Evolutionary conservation across 2,797 vertebrate genomes (phyloP), one percentile per base, ranked within the genome.

Genomic region (Arrhamphus sclerolepis): DNA sequence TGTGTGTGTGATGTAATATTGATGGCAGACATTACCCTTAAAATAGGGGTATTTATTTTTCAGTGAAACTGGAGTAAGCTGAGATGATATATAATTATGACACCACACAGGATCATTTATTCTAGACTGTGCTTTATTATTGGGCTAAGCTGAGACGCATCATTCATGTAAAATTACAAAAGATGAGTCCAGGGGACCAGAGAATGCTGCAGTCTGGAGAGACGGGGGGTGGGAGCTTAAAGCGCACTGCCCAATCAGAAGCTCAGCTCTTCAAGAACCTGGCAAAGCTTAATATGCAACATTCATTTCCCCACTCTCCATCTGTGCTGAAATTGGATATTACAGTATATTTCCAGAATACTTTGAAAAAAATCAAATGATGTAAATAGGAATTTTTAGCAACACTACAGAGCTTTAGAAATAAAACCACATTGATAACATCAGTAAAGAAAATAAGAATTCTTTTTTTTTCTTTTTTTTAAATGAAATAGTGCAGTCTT

Each of bases 61-160:
- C 9, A 19, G 16, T 17, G 22, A 53, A 31, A 29, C 17, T 44
- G 16, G n/a, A 19, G 20, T 38, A 40, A 38, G 38, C 40, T 19
- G 20, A 66, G 21, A 0, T 44, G 24, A 24, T 54, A 13, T 43
- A 58, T 40, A 89, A 86, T 65, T 46, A 90, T 24, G 75, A 89
- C 86, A 78, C n/a, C n/a, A 90, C 81, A 82, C 84, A 56, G 20
- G 90, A 69, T 40, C 59, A 75, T 92, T 95, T 94, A 94, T 95
- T 96, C 96, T 96, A 97, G 96, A 98, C 95, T 98, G 96, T 99
- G 97, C 96, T 99, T 99, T 99, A 97, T 98, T 99, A 98, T 91
- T 90, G 95, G 96, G 96, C 96, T 98, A 99, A 98, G 96, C 97
- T 95, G 96, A 96, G 96, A 98, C 96, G 96, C 96, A 94, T 98